phyloP scores from a whole-genome alignment of 92 coral and sea anemone species.

The Desmophyllum pertusum region DNA sequence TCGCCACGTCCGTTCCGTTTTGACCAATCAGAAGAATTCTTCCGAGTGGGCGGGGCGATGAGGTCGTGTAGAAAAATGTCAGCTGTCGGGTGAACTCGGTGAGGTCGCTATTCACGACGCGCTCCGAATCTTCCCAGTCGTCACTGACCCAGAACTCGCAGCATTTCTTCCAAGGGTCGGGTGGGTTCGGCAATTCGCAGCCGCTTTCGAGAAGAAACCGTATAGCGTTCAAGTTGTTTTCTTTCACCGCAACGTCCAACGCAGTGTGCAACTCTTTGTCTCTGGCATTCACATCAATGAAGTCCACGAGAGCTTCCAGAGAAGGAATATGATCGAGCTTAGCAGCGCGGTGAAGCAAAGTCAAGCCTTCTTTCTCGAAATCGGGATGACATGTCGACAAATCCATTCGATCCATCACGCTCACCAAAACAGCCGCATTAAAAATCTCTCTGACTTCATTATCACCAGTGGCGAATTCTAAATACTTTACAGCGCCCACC shows the following conservation, averaged over 20 bases:
- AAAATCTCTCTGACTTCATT: conserved; percentile 62
- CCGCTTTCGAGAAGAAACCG: conserved; percentile 71
- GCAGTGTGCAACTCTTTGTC: conserved; percentile 71
- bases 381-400: conserved; percentile 76
- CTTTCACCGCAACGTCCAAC: conserved; percentile 67
- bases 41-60: conserved; percentile 62
- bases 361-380: conserved; percentile 65
- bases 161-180: conserved; percentile 74
- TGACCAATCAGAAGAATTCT: conserved; percentile 79
- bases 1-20: conserved; percentile 73
- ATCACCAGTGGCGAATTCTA: conserved; percentile 74
- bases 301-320: conserved; percentile 66
- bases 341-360: conserved; percentile 84
- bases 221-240: conserved; percentile 53
- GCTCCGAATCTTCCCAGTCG: conserved; percentile 51
- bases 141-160: conserved; percentile 86
- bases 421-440: conserved; percentile 70
- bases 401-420: conserved; percentile 79
- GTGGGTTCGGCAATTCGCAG: conserved; percentile 55
- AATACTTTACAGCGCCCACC: conserved; percentile 83
- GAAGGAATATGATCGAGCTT: conserved; percentile 77
- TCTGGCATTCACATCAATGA: conserved; percentile 73
- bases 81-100: conserved; percentile 69
- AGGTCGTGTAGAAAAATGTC: conserved; percentile 71
- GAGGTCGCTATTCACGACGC: conserved; percentile 58